Base-by-base conservation (phyloP, 2,113 vertebrate genomes). In the Mola mola region DNA sequence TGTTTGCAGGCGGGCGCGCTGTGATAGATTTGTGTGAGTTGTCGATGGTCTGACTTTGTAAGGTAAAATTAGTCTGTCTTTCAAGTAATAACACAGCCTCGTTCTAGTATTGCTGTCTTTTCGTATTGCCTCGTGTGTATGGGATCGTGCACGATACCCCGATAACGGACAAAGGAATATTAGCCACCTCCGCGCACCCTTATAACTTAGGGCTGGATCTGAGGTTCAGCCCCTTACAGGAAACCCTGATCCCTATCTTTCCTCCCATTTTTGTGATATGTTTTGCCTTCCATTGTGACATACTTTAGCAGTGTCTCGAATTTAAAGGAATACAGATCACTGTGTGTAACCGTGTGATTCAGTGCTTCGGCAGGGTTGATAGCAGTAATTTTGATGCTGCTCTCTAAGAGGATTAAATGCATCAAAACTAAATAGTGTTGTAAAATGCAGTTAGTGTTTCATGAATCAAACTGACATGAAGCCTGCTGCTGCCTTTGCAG, bases 171-270 rank as follows among this genome's bases (percentile, higher is more conserved):
- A 3, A 26, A 51, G 22, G 1, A 0, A 0, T 31, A 24, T 38
- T 59, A 66, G 66, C 73, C 63, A 22, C 65, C 64, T 51, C 55
- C 53, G 33, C 34, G 47, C 56, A 44, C 42, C 40, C 8, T 31
- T 42, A 2, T 17, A 47, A 5, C 60, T 49, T 20, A n/a, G 38
- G 38, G 51, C 29, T 67, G 44, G 13, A 49, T 37, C 61, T 37
- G 41, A 56, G 57, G 66, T 65, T 53, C 59, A 78, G 52, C 62
- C 66, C 50, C 36, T 29, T 25, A n/a, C 33, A 51, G 29, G 22
- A 57, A 66, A 64, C 58, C 50, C 31, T 44, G 50, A 75, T 64
- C 42, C 24, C 1, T 34, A 28, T 63, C 47, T 52, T n/a, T 21
- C 19, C 13, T 1, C 48, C 16, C 22, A n/a, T 3, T 47, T 22